These are phyloP conservation scores for Nesidiocoris tenuis DNA, from an alignment of 2,888 invertebrate species.

Conservation along the genomic window DNA sequence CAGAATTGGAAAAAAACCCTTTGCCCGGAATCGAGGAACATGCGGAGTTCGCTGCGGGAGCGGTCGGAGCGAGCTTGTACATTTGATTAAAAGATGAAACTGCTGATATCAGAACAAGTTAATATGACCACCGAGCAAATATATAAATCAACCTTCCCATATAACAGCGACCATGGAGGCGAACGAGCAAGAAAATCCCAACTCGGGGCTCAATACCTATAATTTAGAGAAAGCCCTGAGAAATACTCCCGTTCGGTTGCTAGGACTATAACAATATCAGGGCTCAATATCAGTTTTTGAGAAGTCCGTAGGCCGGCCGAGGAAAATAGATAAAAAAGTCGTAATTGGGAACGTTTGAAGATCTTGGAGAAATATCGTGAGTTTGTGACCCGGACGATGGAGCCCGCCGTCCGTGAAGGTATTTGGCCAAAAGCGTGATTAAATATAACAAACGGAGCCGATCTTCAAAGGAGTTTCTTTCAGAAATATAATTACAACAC, in stretches of 20 bases:
- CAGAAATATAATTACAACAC: neutral
- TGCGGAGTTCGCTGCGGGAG: neutral
- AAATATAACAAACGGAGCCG: conserved; percentile 18
- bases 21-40: neutral
- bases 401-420: conserved; percentile 15
- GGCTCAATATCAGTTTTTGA: conserved; percentile 12
- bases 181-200: conserved; percentile 4
- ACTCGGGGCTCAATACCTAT: conserved; percentile 18
- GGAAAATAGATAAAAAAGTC: neutral
- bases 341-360: neutral
- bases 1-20: neutral
- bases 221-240: conserved; percentile 15
- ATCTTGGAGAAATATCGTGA: conserved; percentile 11
- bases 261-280: neutral
- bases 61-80: conserved; percentile 6
- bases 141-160: conserved; percentile 11
- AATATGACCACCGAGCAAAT: conserved; percentile 16
- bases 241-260: conserved; percentile 20
- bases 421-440: conserved; percentile 33
- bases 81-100: conserved; percentile 34
- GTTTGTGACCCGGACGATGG: conserved; percentile 6
- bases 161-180: neutral
- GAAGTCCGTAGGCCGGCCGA: neutral
- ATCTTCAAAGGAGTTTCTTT: neutral
- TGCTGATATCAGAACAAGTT: conserved; percentile 23